Percentiles rank a stretch among this genome's conserved stretches.
Evolutionary conservation across 2,797 vertebrate genomes (phyloP).

Genomic region (Sebastes glaucus): DNA sequence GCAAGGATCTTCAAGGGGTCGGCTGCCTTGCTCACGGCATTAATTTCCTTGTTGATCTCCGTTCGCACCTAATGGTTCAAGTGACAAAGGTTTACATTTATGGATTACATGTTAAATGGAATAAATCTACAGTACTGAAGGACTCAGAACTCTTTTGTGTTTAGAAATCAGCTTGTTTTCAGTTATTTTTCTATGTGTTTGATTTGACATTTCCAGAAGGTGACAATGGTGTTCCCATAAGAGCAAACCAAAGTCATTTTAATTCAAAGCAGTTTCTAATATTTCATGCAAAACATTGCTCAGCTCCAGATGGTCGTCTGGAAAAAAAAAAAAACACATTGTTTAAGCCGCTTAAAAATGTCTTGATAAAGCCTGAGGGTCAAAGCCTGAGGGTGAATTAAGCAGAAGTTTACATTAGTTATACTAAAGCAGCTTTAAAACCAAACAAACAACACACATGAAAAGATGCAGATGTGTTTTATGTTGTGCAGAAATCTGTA

Average conservation of each 20-base stretch:
- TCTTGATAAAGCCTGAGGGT: not conserved
- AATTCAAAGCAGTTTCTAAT: not conserved
- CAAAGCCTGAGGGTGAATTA: not conserved
- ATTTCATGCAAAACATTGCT: not conserved
- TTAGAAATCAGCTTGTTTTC: not conserved
- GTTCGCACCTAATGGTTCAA: slow-evolving; percentile 82
- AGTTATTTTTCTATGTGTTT: not conserved
- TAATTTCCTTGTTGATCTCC: slow-evolving; percentile 98
- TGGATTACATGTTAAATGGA: not conserved
- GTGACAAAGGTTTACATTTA: not conserved
- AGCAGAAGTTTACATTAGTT: not conserved
- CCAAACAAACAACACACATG: not conserved
- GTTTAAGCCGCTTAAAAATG: not conserved
- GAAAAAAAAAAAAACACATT: not conserved
- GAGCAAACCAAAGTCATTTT: not conserved
- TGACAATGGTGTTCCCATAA: not conserved
- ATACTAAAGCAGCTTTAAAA: not conserved
- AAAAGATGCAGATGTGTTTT: not conserved
- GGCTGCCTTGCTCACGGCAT: slow-evolving; percentile 91
- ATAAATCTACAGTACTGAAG: not conserved
- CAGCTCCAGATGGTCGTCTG: slow-evolving; percentile 2
- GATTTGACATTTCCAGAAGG: not conserved
- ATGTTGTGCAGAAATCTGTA: not conserved
- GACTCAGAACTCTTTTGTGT: not conserved
- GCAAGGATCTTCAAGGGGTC: slow-evolving; percentile 95